A percentile compares a stretch with the other conserved stretches of the same genome.
These are phyloP conservation scores for Heliopora coerulea DNA, from an alignment of 92 coral and sea anemone species.

Conservation along the genomic window DNA sequence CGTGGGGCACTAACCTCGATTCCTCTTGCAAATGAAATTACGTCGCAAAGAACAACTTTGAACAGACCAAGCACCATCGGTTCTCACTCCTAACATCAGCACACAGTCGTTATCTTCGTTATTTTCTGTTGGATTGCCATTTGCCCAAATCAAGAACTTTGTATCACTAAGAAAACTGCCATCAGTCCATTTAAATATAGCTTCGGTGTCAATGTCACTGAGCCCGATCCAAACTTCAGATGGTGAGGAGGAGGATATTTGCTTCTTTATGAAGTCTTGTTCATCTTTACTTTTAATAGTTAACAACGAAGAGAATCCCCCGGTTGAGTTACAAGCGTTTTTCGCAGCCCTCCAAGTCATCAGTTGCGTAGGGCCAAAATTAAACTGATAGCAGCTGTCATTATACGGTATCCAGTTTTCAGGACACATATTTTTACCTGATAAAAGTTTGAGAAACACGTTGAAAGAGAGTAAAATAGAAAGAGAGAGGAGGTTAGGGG, in stretches of 20 bases:
- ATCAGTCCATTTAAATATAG: conserved; percentile 76
- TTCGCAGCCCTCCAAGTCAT: conserved; percentile 68
- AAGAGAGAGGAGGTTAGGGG: too few relatives aligned
- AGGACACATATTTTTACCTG: conserved; percentile 87
- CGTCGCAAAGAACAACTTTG: conserved; percentile 43
- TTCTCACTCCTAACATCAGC: conserved; percentile 5
- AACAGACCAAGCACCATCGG: conserved; percentile 82
- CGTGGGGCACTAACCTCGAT: conserved; percentile 60
- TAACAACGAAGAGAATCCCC: conserved; percentile 61
- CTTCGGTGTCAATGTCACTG: conserved; percentile 67
- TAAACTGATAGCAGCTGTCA: conserved; percentile 84
- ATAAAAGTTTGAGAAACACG: not conserved
- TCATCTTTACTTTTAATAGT: conserved; percentile 67
- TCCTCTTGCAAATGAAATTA: conserved; percentile 70
- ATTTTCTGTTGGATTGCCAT: conserved; percentile 33
- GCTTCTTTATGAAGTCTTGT: conserved; percentile 56
- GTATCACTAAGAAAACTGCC: conserved; percentile 42
- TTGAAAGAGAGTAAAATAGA: too few relatives aligned
- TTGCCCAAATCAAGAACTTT: conserved; percentile 22
- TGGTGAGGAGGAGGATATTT: not conserved
- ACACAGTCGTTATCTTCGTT: conserved; percentile 18
- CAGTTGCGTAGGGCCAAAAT: conserved; percentile 62
- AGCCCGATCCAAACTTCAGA: conserved; percentile 82
- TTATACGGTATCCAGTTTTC: conserved; percentile 75
- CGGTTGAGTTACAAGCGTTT: conserved; percentile 57